These are phyloP conservation scores for Caenorhabditis parvicauda DNA, from an alignment of 2,888 invertebrate genomes.

Conservation along the genomic window DNA sequence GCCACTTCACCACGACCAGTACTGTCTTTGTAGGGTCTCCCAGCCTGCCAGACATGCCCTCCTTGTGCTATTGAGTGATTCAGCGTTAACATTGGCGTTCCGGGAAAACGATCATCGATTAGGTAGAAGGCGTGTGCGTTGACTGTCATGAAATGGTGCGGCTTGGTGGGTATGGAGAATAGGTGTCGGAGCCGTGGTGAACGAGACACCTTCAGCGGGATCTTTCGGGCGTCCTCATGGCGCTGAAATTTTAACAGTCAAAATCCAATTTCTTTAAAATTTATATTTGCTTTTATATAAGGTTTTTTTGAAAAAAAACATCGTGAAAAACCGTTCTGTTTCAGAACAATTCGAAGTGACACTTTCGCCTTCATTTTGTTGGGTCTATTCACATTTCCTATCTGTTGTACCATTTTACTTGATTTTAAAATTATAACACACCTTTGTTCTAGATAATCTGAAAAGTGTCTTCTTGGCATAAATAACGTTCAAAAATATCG, in stretches of 20 bases:
- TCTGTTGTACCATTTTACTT: too few species aligned
- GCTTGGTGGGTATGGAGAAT: conserved; percentile 1
- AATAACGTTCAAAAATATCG: too few species aligned
- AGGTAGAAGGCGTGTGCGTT: conserved; percentile 24
- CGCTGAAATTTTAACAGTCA: background rate
- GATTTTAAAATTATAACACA: too few species aligned
- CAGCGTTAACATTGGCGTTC: conserved; percentile 12
- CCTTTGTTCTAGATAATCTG: too few species aligned
- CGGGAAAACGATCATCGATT: conserved; percentile 38
- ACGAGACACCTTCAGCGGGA: too few species aligned
- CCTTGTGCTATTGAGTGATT: conserved; percentile 23
- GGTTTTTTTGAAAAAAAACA: too few species aligned
- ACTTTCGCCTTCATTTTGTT: too few species aligned
- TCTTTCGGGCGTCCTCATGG: background rate
- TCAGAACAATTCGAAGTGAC: too few species aligned
- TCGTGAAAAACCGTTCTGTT: too few species aligned
- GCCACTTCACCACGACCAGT: background rate
- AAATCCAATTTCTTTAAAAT: background rate
- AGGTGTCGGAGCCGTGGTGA: conserved; percentile 13
- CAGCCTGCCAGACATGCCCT: conserved; percentile 13
- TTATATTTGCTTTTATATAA: background rate
- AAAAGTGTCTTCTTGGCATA: too few species aligned
- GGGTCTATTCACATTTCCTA: too few species aligned
- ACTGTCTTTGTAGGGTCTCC: background rate
- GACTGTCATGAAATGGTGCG: conserved; percentile 22